Percentiles rank a stretch among this genome's conserved stretches.
These are phyloP conservation scores for Sebastes nivosus DNA, from an alignment of 2,797 vertebrate genomes.

Conservation along the genomic window DNA sequence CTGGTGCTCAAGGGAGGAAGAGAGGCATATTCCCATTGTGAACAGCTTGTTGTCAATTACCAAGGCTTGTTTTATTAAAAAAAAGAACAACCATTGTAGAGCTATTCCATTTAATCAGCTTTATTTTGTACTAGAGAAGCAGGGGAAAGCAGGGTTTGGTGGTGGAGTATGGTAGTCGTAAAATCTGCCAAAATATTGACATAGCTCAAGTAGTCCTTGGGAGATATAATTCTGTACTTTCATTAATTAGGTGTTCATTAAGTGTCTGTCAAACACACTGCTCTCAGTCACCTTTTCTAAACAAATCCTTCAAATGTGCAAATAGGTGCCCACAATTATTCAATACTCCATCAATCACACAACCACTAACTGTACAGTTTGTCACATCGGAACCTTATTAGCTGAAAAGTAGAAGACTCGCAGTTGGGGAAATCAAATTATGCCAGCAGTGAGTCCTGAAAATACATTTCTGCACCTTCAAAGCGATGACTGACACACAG, in stretches of 20 bases:
- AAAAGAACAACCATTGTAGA: neutral
- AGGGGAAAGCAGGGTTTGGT: neutral
- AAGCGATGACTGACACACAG: constrained; percentile 33
- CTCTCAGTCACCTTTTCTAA: neutral
- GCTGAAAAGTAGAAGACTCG: neutral
- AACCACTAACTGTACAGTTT: neutral
- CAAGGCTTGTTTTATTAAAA: neutral
- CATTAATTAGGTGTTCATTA: neutral
- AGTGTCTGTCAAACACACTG: neutral
- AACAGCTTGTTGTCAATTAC: constrained; percentile 43
- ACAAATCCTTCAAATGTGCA: neutral
- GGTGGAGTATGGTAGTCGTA: neutral
- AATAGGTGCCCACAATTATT: neutral
- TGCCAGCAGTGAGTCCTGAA: neutral
- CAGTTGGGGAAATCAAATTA: neutral
- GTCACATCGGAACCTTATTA: neutral
- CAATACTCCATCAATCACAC: neutral
- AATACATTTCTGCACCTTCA: constrained; percentile 37
- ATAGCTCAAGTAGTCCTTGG: neutral
- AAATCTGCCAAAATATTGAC: neutral
- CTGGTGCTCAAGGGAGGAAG: neutral
- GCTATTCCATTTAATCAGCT: neutral
- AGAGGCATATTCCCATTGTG: constrained; percentile 8
- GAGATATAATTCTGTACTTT: neutral
- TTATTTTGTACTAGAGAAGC: neutral